Evolutionary conservation across 2,888 invertebrate species (phyloP), one percentile per base, ranked within the genome.

Genomic region (Drosophila engyochracea): DNA sequence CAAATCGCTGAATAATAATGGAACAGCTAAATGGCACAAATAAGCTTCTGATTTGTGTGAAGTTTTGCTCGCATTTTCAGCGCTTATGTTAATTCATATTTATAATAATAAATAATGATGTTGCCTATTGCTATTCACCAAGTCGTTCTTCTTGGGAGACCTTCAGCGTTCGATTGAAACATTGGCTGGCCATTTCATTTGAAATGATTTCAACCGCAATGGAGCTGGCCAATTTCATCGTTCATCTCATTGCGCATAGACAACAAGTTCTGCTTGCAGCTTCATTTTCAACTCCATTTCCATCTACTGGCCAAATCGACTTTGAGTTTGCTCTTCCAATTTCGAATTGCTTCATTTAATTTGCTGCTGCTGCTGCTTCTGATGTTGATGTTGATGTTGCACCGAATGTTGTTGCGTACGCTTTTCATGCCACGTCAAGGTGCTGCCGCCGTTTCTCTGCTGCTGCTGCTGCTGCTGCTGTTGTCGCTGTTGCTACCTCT

Each of bases 41-140:
- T 85, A 85, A 89, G 85, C 85, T 85, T 86, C 89, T 89, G 89
- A 85, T 85, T 85, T 85, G 85, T 85, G 86, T 83, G 86, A 77
- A 85, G 79, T 70, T 87, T 74, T 76, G 83, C 74, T 81, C 79
- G 86, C 65, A 79, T 82, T 82, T 79, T 72, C 79, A 81, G 86
- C 78, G 70, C 72, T 79, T 84, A 84, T 84, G 87, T 74, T 82
- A 84, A 84, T 87, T 73, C 75, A 79, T 76, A 79, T 73, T 80
- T 69, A 88, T 85, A 88, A 76, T 83, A 76, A 79, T 81, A 85
- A 88, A 83, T 81, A 83, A 88, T 85, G 83, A 85, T 75, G 67
- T 75, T 78, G 72, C 63, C 30, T 2, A 44, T 44, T 44, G 22
- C 44, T 44, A 14, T 22, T 44, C 22, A 22, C 12, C 44, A 44